Percentiles rank a stretch among this genome's conserved stretches.
phyloP scores from a whole-genome alignment of 2,797 vertebrate genomes.

The Micrastur ruficollis region DNA sequence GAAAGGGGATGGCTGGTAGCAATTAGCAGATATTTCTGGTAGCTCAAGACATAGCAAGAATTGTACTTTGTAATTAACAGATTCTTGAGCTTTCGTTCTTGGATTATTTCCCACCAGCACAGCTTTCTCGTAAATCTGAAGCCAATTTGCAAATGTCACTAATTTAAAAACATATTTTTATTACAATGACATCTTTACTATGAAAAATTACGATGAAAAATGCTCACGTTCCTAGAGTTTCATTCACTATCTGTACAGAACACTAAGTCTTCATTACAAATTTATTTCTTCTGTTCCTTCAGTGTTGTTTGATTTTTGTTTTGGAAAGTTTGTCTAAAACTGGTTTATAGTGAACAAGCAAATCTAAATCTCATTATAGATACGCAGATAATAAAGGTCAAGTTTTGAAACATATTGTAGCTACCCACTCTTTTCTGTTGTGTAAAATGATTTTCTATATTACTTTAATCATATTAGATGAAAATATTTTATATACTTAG shows the following conservation, averaged over 20 bases:
- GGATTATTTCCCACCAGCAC: constrained; percentile 41
- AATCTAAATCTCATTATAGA: neutral
- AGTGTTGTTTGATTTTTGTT: neutral
- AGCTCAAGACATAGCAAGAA: constrained; percentile 20
- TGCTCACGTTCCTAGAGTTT: neutral
- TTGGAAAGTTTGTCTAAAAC: neutral
- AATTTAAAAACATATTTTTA: constrained; percentile 30
- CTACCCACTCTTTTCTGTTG: neutral
- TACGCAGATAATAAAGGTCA: neutral
- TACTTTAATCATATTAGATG: neutral
- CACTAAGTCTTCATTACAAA: neutral
- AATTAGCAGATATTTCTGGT: constrained; percentile 52
- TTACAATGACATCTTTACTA: constrained; percentile 24
- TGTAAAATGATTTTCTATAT: neutral
- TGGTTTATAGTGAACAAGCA: neutral
- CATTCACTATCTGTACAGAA: neutral
- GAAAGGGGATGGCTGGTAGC: constrained; percentile 5
- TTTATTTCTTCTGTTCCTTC: neutral
- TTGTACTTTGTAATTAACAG: constrained; percentile 37
- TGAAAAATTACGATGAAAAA: neutral
- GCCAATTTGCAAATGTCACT: constrained; percentile 50
- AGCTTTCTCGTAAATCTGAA: constrained; percentile 42
- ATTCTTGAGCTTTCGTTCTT: constrained; percentile 16
- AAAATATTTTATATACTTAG: neutral
- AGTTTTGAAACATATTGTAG: neutral